phyloP scores from a whole-genome alignment of 2,888 invertebrate species.

The Apamea monoglypha region DNA sequence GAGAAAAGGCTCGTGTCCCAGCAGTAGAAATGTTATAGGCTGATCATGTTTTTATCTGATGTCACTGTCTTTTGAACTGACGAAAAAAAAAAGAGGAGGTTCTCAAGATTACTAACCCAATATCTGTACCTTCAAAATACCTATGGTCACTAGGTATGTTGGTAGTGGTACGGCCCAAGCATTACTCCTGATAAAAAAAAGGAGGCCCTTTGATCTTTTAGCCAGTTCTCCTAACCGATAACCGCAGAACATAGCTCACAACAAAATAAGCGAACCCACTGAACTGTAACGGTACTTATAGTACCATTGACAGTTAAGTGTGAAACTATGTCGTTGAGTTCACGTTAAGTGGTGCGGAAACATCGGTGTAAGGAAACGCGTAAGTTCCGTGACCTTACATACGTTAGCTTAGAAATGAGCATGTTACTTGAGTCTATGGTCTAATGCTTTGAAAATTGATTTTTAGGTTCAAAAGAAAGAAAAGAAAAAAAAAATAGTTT shows the following conservation, averaged over 20 bases:
- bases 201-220: not conserved
- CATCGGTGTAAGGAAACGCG: constrained; percentile 28
- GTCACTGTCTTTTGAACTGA: too few relatives aligned
- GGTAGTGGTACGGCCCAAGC: not conserved
- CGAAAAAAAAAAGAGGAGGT: too few relatives aligned
- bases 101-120: too few relatives aligned
- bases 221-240: not conserved
- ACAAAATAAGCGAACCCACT: not conserved
- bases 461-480: not conserved
- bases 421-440: not conserved
- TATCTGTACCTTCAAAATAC: not conserved
- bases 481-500: too few relatives aligned
- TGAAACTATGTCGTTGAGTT: constrained; percentile 52
- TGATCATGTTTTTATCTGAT: too few relatives aligned
- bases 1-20: too few relatives aligned
- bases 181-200: not conserved
- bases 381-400: constrained; percentile 44
- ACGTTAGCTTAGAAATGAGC: constrained; percentile 27
- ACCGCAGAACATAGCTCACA: not conserved
- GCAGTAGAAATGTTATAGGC: too few relatives aligned
- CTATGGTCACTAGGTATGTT: not conserved
- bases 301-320: constrained; percentile 53
- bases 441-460: not conserved
- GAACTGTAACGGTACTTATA: constrained; percentile 30
- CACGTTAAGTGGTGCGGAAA: constrained; percentile 61